Percentiles rank a stretch among this genome's conserved stretches.
These are phyloP conservation scores for Saccostrea glomerata DNA, from an alignment of 1,140 invertebrate genomes.

Conservation along the genomic window DNA sequence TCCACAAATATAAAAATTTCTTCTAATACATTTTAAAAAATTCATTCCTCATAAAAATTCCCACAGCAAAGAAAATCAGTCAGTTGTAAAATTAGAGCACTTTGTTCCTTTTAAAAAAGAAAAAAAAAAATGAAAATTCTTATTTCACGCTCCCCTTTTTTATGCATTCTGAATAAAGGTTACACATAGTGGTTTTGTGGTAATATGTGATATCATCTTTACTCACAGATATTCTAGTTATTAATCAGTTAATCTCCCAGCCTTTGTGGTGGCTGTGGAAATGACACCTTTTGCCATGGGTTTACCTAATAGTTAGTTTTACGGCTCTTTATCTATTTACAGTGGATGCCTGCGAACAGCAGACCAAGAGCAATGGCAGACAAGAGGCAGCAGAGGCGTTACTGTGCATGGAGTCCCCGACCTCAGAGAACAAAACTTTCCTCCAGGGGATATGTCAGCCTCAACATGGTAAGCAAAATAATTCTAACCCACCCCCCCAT, in stretches of 20 bases:
- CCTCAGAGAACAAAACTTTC: slow-evolving; percentile 77
- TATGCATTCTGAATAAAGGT: too few species aligned
- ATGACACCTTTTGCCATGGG: too few species aligned
- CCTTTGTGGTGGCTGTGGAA: too few species aligned
- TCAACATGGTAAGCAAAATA: background rate
- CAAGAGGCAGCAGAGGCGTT: slow-evolving; percentile 74
- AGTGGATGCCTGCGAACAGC: slow-evolving; percentile 77
- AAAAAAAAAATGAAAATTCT: too few species aligned
- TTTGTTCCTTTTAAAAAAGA: too few species aligned
- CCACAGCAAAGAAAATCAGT: background rate
- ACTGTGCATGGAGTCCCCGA: slow-evolving; percentile 75
- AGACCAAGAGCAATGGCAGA: slow-evolving; percentile 69
- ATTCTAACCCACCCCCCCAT: background rate
- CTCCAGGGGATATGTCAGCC: slow-evolving; percentile 80
- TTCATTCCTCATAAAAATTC: background rate
- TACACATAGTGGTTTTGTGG: too few species aligned
- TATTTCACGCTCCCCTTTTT: too few species aligned
- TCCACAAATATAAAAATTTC: background rate
- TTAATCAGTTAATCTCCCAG: too few species aligned
- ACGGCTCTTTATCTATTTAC: slow-evolving; percentile 55
- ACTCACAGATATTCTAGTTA: too few species aligned
- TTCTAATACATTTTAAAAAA: background rate
- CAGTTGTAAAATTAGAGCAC: too few species aligned
- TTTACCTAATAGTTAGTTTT: background rate
- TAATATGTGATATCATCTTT: too few species aligned